Evolutionary conservation across 1,140 invertebrate genomes (phyloP), one percentile per base, ranked within the genome.

Genomic region (Trichonephila clavata): DNA sequence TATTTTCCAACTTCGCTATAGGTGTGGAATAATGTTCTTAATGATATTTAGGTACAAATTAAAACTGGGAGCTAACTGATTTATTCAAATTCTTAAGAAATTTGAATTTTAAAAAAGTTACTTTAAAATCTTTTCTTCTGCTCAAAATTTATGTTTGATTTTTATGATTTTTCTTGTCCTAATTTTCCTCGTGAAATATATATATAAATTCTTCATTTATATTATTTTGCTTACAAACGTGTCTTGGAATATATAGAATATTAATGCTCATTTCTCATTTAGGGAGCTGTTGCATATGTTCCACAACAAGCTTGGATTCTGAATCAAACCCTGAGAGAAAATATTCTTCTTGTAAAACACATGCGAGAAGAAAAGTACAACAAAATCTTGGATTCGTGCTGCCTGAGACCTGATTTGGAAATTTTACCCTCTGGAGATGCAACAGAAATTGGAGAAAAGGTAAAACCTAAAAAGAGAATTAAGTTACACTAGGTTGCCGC

Each of bases 391-490:
- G 89, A 95, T 39, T 95, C 95, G 27, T 96, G 96, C 88, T 95
- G 95, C 50, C 93, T 96, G 18, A 94, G 94, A 81, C 93, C 95
- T 16, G 96, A 96, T 88, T 94, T 96, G 27, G 95, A 95, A 39
- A 95, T 95, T 32, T 95, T 98, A 50, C 96, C 97, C 0, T 95
- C 96, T 86, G 97, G 96, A 21, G 97, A 98, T 94, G 95, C 96
- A 81, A 97, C 97, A 18, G 97, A 97, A 86, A 97, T 97, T 61
- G 97, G 97, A 4, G 96, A 97, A 95, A 95, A 96, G 71, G 97
- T 93, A 50, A 50, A 7, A 50, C 8, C 50, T 50, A 5, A 50
- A 50, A 50, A 39, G 1, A 3, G 32, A 39, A 39, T 39, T 39
- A 39, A 39, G 32, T 4, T 3, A 39, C 4, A 39, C 32, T 3